phyloP scores from a whole-genome alignment of 2,797 vertebrate species.

The Halcyon chelicuti region DNA sequence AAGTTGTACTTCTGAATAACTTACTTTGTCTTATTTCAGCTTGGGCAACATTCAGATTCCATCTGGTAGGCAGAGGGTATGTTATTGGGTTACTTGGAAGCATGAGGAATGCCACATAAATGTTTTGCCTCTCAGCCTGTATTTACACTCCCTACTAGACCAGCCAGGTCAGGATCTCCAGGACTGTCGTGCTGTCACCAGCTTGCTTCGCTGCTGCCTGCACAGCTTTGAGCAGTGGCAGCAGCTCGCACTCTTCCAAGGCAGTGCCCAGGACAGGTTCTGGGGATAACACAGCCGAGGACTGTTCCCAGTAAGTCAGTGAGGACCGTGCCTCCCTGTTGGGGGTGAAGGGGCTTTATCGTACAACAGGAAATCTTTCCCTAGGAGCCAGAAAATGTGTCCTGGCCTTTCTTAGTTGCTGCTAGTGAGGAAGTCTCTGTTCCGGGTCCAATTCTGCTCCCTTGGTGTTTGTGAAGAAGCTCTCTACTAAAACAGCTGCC shows the following conservation, averaged over 20 bases:
- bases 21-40: not conserved
- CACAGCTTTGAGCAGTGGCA: not conserved
- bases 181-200: not conserved
- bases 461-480: not conserved
- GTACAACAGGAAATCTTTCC: rapidly evolving
- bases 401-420: not conserved
- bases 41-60: not conserved
- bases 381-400: not conserved
- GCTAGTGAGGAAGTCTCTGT: not conserved
- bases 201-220: not conserved
- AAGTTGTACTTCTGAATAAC: not conserved
- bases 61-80: not conserved
- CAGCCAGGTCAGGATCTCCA: not conserved
- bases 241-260: not conserved
- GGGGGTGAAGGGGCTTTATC: not conserved
- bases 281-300: not conserved
- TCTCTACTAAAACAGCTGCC: not conserved
- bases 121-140: not conserved
- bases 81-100: not conserved
- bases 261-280: not conserved
- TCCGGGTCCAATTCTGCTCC: not conserved
- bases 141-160: not conserved
- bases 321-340: not conserved
- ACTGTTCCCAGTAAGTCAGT: not conserved
- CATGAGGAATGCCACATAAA: not conserved